These are phyloP conservation scores for Echinarachnius parma DNA, from an alignment of 53 echinoderm and acorn worm species.

Conservation along the genomic window DNA sequence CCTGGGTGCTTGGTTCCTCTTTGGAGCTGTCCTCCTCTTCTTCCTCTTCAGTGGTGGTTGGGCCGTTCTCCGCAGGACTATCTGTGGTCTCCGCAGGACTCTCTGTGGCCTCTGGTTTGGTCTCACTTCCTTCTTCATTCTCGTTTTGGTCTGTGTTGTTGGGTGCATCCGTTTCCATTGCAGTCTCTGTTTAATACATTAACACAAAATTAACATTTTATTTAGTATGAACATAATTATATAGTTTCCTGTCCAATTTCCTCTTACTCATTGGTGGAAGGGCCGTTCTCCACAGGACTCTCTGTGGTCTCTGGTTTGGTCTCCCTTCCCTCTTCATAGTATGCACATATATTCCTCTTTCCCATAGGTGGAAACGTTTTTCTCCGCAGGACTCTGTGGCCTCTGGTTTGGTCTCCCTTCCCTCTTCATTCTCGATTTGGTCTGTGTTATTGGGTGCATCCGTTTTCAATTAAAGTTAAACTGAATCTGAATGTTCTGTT, in stretches of 20 bases:
- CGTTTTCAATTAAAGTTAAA: neutral
- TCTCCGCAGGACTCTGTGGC: neutral
- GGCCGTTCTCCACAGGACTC: neutral
- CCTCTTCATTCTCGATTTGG: neutral
- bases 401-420: too few species aligned
- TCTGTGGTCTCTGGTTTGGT: too few species aligned
- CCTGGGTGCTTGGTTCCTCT: neutral
- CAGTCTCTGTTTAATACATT: too few species aligned
- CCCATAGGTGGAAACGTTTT: neutral
- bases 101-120: too few species aligned
- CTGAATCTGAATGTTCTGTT: too few species aligned
- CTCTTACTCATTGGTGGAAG: neutral
- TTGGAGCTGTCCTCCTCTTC: neutral
- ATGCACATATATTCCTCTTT: too few species aligned
- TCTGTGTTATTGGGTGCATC: conserved; percentile 3
- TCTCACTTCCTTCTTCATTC: too few species aligned
- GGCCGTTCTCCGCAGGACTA: neutral
- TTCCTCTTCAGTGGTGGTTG: neutral
- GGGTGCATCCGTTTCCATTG: neutral
- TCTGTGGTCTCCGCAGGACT: neutral
- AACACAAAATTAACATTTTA: neutral
- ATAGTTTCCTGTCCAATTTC: neutral
- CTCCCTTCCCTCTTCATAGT: too few species aligned
- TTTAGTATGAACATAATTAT: too few species aligned
- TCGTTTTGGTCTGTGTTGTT: neutral